Conservation (phyloP, 2,113 vertebrate genomes). For the Elaphurus davidianus region DNA sequence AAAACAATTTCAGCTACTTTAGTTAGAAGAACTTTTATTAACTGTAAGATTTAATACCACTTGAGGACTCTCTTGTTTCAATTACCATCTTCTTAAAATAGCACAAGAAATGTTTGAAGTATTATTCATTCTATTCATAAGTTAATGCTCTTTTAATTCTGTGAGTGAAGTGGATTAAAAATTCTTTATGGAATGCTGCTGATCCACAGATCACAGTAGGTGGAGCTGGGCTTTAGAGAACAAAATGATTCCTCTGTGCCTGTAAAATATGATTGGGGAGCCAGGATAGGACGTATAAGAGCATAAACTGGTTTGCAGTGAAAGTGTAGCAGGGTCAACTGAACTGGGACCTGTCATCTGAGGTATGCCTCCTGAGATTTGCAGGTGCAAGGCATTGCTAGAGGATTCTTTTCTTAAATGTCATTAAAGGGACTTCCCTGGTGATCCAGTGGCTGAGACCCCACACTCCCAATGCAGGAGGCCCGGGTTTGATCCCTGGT, state of each 20-base stretch:
- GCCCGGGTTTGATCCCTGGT: not conserved
- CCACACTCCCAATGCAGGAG: not conserved
- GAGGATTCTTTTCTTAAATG: not conserved
- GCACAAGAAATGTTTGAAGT: not conserved
- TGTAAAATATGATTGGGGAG: not conserved
- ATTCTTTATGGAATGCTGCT: not conserved
- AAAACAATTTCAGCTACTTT: not conserved
- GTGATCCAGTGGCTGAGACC: not conserved
- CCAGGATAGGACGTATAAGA: accelerated
- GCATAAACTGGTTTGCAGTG: not conserved
- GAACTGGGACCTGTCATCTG: not conserved
- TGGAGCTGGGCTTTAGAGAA: not conserved
- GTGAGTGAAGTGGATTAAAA: not conserved
- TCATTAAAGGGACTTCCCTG: not conserved
- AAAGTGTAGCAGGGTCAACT: not conserved
- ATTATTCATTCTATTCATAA: constrained; percentile 50
- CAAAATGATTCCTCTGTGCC: not conserved
- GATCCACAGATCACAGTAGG: not conserved
- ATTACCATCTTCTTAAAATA: constrained; percentile 50
- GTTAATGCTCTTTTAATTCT: constrained; percentile 26
- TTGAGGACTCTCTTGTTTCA: constrained; percentile 48
- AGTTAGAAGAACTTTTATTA: constrained; percentile 4
- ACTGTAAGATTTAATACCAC: constrained; percentile 4
- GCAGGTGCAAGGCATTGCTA: not conserved
- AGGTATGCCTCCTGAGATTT: not conserved